Conservation (phyloP, 1,140 invertebrate species). For the Saccostrea glomerata region DNA sequence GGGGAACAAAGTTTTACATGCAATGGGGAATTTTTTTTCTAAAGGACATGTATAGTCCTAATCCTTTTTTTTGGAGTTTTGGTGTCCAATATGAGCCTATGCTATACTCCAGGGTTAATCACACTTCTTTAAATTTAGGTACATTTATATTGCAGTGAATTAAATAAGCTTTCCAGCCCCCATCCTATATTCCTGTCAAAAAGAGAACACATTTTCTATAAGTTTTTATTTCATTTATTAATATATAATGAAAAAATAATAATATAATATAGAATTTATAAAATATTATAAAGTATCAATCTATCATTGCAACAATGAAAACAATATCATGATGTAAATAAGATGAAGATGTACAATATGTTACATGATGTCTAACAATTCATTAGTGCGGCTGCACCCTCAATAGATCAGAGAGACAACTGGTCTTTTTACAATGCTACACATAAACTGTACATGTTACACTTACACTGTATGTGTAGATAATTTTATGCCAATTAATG, state of each 20-base stretch:
- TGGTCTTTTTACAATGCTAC: neutral
- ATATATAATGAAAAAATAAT: neutral
- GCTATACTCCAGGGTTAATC: too few relatives aligned
- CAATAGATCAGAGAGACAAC: neutral
- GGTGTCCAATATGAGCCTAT: too few relatives aligned
- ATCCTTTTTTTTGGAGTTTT: too few relatives aligned
- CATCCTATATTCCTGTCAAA: neutral
- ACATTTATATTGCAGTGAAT: too few relatives aligned
- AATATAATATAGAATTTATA: constrained; percentile 25
- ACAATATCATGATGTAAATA: constrained; percentile 29
- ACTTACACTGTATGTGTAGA: neutral
- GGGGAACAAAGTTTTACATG: too few relatives aligned
- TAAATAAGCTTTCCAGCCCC: too few relatives aligned
- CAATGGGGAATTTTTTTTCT: too few relatives aligned
- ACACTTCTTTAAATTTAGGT: too few relatives aligned
- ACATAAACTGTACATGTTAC: neutral
- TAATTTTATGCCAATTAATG: neutral
- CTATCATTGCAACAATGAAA: constrained; percentile 8
- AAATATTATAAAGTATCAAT: constrained; percentile 34
- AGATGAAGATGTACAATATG: neutral
- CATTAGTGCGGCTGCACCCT: neutral
- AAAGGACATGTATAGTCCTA: too few relatives aligned
- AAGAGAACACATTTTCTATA: neutral
- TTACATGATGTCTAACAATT: neutral
- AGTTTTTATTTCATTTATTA: neutral